Percentiles rank a stretch among this genome's conserved stretches.
phyloP scores from a whole-genome alignment of 2,888 invertebrate genomes.

The Drosophila ezoana region DNA sequence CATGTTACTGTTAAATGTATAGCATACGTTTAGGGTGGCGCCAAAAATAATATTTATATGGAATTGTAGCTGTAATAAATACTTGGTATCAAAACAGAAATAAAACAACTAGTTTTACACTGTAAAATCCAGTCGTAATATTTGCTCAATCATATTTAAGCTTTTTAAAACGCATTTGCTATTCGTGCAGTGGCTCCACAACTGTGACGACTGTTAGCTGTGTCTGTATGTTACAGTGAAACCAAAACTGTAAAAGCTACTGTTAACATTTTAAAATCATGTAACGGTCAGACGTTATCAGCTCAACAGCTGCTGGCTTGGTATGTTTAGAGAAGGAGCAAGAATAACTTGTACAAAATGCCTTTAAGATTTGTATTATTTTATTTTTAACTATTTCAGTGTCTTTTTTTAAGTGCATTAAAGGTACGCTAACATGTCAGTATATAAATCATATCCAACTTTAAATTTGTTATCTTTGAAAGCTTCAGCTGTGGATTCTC shows the following conservation, averaged over 20 bases:
- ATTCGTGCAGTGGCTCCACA: slow-evolving; percentile 4
- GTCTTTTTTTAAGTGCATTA: no score
- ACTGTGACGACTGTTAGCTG: slow-evolving; percentile 8
- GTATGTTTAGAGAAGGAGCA: no score
- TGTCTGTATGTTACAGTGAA: slow-evolving; percentile 2
- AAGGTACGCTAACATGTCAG: no score
- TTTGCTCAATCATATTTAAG: background rate
- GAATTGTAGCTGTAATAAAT: slow-evolving; percentile 1
- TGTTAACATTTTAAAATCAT: background rate
- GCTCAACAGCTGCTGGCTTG: no score
- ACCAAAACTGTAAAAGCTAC: slow-evolving; percentile 4
- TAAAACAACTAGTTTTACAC: background rate
- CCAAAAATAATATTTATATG: slow-evolving; percentile 6
- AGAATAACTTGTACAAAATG: no score
- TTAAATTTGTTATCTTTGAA: no score
- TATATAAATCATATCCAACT: no score
- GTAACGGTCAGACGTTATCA: no score
- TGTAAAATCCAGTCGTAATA: background rate
- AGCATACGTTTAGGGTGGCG: slow-evolving; percentile 17
- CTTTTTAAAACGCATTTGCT: background rate
- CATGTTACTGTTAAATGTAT: background rate
- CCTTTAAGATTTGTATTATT: no score
- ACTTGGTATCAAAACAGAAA: background rate
- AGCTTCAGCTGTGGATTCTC: no score
- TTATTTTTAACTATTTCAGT: no score